A percentile compares a stretch with the other conserved stretches of the same genome.
phyloP scores from a whole-genome alignment of 2,888 invertebrate genomes.

The Platycheirus albimanus region DNA sequence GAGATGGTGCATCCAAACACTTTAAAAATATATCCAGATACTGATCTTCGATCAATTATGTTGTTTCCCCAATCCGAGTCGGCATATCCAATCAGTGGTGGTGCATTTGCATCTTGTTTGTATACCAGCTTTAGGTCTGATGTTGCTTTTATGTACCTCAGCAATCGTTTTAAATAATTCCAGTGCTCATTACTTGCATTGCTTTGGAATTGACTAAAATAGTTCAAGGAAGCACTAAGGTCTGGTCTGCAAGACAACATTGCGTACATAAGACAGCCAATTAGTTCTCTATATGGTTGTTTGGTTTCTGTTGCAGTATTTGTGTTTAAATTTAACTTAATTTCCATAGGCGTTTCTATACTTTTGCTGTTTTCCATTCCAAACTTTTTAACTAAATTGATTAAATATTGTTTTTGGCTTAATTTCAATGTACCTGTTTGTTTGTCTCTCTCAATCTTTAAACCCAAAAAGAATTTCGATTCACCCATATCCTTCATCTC shows the following conservation, averaged over 20 bases:
- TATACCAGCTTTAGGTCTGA: neutral
- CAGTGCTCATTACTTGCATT: conserved; percentile 13
- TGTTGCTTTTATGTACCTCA: conserved; percentile 19
- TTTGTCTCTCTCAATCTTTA: neutral
- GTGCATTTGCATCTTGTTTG: neutral
- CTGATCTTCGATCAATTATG: conserved; percentile 54
- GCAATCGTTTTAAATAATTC: conserved; percentile 6
- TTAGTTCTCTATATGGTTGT: conserved; percentile 14
- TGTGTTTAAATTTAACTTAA: neutral
- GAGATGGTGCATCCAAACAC: conserved; percentile 46
- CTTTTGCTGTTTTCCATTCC: neutral
- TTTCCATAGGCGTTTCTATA: neutral
- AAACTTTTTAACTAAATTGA: neutral
- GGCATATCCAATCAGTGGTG: conserved; percentile 42
- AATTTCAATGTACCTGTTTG: neutral
- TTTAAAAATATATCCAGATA: conserved; percentile 40
- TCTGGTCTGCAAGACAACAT: conserved; percentile 5
- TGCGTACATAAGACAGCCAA: conserved; percentile 1
- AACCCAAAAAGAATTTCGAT: neutral
- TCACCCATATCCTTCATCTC: conserved; percentile 4
- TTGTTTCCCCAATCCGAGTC: conserved; percentile 64
- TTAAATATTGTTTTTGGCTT: neutral
- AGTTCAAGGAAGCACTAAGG: conserved; percentile 7
- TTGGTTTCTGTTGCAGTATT: conserved; percentile 2
- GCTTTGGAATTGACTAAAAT: conserved; percentile 28